Conservation (phyloP, 2,888 invertebrate species). For the Lamellibrachia satsuma region DNA sequence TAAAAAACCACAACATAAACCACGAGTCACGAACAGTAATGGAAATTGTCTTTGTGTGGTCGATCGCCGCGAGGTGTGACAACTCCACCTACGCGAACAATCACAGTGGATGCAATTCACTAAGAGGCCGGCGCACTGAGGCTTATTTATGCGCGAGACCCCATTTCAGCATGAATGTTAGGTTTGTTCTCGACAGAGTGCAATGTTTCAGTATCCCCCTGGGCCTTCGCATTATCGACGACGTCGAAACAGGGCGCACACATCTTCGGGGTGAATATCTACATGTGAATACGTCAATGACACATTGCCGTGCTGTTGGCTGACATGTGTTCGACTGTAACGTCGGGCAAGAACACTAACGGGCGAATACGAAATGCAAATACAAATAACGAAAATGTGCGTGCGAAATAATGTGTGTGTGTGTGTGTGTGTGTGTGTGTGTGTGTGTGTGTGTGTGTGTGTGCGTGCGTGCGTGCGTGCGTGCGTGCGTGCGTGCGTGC, state of each 20-base stretch:
- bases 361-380: background rate
- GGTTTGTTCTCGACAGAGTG: background rate
- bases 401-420: too few species aligned
- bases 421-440: background rate
- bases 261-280: background rate
- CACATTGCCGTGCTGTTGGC: background rate
- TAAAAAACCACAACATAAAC: background rate
- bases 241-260: background rate
- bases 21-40: background rate
- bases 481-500: too few species aligned
- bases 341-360: background rate
- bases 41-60: background rate
- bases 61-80: background rate
- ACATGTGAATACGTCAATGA: background rate
- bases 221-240: background rate
- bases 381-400: background rate
- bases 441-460: background rate
- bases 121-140: background rate
- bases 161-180: background rate
- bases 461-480: background rate
- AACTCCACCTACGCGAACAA: background rate
- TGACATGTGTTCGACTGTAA: background rate
- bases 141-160: slow-evolving; percentile 17
- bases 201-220: background rate
- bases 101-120: background rate